Evolutionary conservation across 2,797 vertebrate genomes (phyloP).

Genomic region (Buceros bicornis): DNA sequence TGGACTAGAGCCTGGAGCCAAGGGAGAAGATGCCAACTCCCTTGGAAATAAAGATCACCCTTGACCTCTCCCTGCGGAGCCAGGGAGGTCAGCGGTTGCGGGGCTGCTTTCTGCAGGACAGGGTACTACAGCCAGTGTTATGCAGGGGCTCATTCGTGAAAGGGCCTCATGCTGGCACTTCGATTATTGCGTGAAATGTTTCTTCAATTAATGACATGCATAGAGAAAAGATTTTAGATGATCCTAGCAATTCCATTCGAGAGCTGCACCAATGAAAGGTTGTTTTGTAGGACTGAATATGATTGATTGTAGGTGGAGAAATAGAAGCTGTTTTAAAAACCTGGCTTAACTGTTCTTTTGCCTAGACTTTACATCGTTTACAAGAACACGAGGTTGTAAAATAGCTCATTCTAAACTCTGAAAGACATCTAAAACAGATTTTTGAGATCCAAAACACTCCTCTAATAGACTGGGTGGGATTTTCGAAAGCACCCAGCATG

Average conservation of each 20-base stretch:
- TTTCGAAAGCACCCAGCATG: constrained; percentile 26
- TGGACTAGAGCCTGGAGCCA: background rate
- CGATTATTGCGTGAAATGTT: constrained; percentile 45
- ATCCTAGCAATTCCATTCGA: background rate
- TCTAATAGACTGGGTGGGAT: constrained; percentile 24
- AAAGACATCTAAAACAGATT: constrained; percentile 31
- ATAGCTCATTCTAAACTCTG: constrained; percentile 31
- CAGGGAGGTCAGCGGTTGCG: background rate
- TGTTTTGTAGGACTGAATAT: background rate
- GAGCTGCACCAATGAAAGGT: constrained; percentile 15
- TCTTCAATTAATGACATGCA: constrained; percentile 22
- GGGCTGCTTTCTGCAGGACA: background rate
- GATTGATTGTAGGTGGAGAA: background rate
- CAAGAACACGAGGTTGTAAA: background rate
- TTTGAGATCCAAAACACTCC: constrained; percentile 24
- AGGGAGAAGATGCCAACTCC: background rate
- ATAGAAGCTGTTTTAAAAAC: background rate
- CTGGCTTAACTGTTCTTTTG: background rate
- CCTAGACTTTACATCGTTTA: background rate
- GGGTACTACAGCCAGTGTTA: background rate
- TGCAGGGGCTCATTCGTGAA: background rate
- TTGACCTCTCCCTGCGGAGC: background rate
- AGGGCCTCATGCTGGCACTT: constrained; percentile 38
- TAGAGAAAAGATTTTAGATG: constrained; percentile 35
- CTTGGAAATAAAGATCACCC: background rate